These are phyloP conservation scores for Tiliqua scincoides DNA, from an alignment of 2,113 vertebrate genomes.

Conservation along the genomic window DNA sequence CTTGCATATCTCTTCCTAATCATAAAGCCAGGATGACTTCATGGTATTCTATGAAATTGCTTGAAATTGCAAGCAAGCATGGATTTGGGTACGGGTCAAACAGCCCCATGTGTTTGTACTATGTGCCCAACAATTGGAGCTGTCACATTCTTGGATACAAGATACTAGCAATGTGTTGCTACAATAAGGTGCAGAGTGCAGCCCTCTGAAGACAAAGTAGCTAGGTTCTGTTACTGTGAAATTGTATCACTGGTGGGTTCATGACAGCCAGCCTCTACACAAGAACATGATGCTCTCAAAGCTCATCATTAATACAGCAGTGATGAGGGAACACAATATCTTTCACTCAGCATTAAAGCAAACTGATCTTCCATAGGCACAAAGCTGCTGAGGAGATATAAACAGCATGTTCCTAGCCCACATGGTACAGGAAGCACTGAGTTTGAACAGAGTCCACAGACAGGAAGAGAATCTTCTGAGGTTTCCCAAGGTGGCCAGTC, in stretches of 20 bases:
- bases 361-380: neutral
- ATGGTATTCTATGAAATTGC: too few relatives aligned
- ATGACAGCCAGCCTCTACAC: neutral
- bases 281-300: neutral
- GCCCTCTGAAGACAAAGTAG: too few relatives aligned
- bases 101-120: too few relatives aligned
- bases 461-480: neutral
- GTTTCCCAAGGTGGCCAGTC: neutral
- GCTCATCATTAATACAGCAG: constrained; percentile 2
- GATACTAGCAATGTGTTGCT: neutral
- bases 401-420: neutral
- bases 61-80: too few relatives aligned
- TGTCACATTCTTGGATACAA: too few relatives aligned
- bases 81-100: too few relatives aligned
- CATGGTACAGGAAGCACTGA: neutral
- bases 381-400: neutral
- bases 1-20: too few relatives aligned
- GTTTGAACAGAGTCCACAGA: too few relatives aligned
- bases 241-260: neutral
- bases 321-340: neutral
- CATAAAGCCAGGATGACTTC: too few relatives aligned
- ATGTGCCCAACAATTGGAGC: too few relatives aligned
- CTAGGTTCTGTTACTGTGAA: neutral
- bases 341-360: neutral
- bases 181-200: neutral